Base-by-base conservation (phyloP, 1,140 invertebrate genomes). In the Reticulitermes speratus region DNA sequence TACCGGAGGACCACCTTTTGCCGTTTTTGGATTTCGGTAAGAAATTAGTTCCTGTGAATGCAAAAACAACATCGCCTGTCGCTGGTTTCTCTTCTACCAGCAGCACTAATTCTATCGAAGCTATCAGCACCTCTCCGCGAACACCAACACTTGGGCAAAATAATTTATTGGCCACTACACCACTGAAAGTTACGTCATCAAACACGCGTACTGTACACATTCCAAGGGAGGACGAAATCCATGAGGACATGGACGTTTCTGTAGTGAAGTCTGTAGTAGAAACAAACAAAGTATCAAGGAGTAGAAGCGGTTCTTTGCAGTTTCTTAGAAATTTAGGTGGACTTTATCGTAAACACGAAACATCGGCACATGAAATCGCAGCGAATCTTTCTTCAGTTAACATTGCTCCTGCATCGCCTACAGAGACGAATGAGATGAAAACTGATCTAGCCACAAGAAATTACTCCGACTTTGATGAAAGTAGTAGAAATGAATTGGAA, bases 11-110 rank as follows among this genome's bases (percentile, higher is more conserved):
- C 89, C 94, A 95, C 87, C 93, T 95, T 91, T 93, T 94, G 82
- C 94, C 94, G 65, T 95, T 95, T 89, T 90, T 95, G n/a, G 94
- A 92, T 87, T 95, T 95, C 89, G 94, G 94, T 0, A 93, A 95
- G 89, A 95, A 95, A 89, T 86, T 95, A 91, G 90, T 0, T 55
- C 25, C n/a, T 83, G 25, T 48, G 48, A 38, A 25, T 30, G 65
- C 30, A 59, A 48, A 30, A 30, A 16, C 45, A 44, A 83, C 55
- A 81, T 65, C 32, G 69, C 86, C 55, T 6, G 52, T 82, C 38
- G 30, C 12, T n/a, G 55, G 44, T 44, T 84, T n/a, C 84, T 55
- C 55, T 52, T 82, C n/a, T 5, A 55, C 52, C 25, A n/a, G 65
- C n/a, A 75, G 65, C 65, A 75, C 65, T 2, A 75, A 75, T 25